phyloP scores from a whole-genome alignment of 2,888 invertebrate species.

The Aphodius sticticus region DNA sequence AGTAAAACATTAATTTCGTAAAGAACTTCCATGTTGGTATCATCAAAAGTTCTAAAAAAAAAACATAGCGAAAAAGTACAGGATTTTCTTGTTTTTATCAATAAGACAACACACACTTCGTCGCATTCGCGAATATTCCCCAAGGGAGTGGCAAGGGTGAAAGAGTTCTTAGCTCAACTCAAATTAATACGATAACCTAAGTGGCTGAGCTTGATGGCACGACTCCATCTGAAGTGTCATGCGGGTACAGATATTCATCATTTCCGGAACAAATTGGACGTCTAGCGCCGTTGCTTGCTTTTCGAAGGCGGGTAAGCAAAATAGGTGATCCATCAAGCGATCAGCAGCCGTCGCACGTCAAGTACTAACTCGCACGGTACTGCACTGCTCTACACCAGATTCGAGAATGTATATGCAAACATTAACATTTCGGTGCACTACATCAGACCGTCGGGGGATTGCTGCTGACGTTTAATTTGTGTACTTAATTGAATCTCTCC shows the following conservation, averaged over 20 bases:
- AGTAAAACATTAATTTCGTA: no score
- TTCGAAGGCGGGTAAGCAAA: background rate
- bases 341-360: background rate
- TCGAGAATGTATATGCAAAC: conserved; percentile 12
- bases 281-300: background rate
- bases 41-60: no score
- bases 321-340: conserved; percentile 4
- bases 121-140: no score
- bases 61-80: no score
- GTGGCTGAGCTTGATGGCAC: background rate
- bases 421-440: conserved; percentile 26
- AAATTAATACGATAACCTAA: conserved; percentile 4
- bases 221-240: conserved; percentile 4
- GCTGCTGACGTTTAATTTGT: conserved; percentile 24
- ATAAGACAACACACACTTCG: no score
- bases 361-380: background rate
- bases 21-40: no score
- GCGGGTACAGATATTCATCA: conserved; percentile 19
- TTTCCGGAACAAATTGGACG: conserved; percentile 24
- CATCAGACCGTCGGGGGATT: conserved; percentile 11
- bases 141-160: background rate
- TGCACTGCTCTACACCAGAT: background rate
- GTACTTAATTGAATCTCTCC: conserved; percentile 25
- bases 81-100: no score
- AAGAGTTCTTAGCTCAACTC: background rate